phyloP scores from a whole-genome alignment of 2,113 vertebrate species.

The Nycticorax nycticorax region DNA sequence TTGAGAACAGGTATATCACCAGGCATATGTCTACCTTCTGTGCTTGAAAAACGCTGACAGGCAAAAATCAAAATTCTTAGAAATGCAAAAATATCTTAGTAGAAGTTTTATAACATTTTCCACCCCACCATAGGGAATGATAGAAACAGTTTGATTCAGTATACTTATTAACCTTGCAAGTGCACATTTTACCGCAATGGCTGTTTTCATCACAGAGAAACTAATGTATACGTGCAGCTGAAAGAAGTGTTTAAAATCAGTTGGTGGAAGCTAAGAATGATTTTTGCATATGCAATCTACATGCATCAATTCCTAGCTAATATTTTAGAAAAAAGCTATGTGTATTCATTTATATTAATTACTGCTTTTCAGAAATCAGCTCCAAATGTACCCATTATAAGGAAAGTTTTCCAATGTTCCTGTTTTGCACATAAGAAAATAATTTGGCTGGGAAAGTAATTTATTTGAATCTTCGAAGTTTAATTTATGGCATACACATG shows the following conservation, averaged over 20 bases:
- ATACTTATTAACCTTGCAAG: not conserved
- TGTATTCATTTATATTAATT: conserved; percentile 37
- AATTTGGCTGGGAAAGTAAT: conserved; percentile 49
- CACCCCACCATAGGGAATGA: not conserved
- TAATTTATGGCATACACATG: conserved; percentile 47
- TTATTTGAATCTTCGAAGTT: conserved; percentile 29
- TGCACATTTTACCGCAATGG: not conserved
- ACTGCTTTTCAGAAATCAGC: not conserved
- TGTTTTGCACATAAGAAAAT: conserved; percentile 20
- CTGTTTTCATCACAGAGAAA: not conserved
- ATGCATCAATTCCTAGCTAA: not conserved
- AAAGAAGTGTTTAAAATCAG: not conserved
- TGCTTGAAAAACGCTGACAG: not conserved
- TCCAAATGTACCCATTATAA: not conserved
- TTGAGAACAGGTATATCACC: not conserved
- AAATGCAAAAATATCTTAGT: not conserved
- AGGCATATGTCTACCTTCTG: not conserved
- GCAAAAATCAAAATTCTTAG: not conserved
- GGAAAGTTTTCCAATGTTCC: not conserved
- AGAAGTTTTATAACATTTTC: not conserved
- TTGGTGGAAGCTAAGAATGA: not conserved
- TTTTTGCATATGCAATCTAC: not conserved
- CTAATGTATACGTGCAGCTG: not conserved
- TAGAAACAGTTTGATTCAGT: not conserved
- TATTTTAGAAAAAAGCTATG: not conserved